These are phyloP conservation scores for Strigamia transsilvanica DNA, from an alignment of 2,888 invertebrate species.

Conservation along the genomic window DNA sequence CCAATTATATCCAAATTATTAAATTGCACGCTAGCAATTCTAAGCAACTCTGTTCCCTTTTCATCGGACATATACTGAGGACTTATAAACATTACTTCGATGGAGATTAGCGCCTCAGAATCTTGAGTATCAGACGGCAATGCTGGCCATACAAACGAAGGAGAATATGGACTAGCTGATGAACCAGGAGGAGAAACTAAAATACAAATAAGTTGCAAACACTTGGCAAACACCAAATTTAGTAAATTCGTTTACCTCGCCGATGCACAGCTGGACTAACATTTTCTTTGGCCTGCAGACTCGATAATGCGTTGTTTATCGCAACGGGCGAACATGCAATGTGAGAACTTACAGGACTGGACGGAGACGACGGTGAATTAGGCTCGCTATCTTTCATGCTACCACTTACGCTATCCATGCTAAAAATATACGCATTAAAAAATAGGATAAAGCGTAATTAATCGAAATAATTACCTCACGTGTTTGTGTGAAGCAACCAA, in stretches of 20 bases:
- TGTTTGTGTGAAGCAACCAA: conserved; percentile 94
- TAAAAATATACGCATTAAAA: conserved; percentile 61
- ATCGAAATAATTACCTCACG: conserved; percentile 73
- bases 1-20: conserved; percentile 95
- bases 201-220: neutral
- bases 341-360: conserved; percentile 71
- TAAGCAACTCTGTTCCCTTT: conserved; percentile 66
- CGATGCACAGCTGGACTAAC: conserved; percentile 66
- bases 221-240: neutral
- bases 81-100: conserved; percentile 81
- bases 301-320: conserved; percentile 69
- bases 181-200: neutral
- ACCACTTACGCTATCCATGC: conserved; percentile 93
- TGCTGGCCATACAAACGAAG: neutral
- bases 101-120: conserved; percentile 69
- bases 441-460: conserved; percentile 54
- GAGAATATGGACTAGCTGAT: conserved; percentile 32
- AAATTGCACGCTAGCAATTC: conserved; percentile 88
- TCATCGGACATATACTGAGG: conserved; percentile 65
- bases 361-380: conserved; percentile 81
- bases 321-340: conserved; percentile 67
- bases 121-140: conserved; percentile 58
- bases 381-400: conserved; percentile 92
- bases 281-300: conserved; percentile 50
- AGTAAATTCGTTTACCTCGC: conserved; percentile 60